Base-by-base conservation (phyloP, 92 coral and sea anemone genomes). In the Bergia puertoricense region DNA sequence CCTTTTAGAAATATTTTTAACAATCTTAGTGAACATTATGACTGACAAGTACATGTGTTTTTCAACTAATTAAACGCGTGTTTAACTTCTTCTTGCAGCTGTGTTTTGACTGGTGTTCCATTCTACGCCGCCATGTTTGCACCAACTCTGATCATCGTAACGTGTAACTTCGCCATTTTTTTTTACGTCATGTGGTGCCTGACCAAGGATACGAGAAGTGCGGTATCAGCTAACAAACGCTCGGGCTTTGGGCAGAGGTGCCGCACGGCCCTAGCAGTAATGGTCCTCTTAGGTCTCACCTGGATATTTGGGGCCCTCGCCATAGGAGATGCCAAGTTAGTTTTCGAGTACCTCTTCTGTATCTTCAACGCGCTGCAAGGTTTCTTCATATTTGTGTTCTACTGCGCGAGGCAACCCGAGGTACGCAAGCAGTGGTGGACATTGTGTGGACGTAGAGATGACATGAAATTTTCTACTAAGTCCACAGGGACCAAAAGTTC, bases 241-340 rank as follows among this genome's bases (percentile, higher is more conserved):
- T 41, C 89, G 2, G 68, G 44, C 43, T 81, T 72, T 2, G 81
- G 71, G 59, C 74, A 74, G 16, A 51, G 93, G 62, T 45, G 50
- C 43, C 88, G 88, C 67, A 85, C 80, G 37, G 88, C 82, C 37
- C 20, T 85, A 36, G 85, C 90, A 20, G 71, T 90, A 38, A 81
- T 88, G 91, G 81, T 86, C 38, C 90, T 90, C 14, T 86, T 90
- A 6, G 92, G 92, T 0, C 79, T 90, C 15, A 90, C 92, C 6
- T 90, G 92, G 92, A 13, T 86, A 9, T 90, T 90, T 87, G 92
- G 92, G 11, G 86, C 90, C 48, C 37, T 90, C 8, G 92, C 92
- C 5, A 81, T 90, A 40, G 92, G 90, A 2, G 81, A 56, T 81
- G 92, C 90, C 66, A 85, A 85, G 42, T 66, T 57, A 36, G 69